Base-by-base conservation (phyloP, 2,888 invertebrate species). In the Zeuzera pyrina region DNA sequence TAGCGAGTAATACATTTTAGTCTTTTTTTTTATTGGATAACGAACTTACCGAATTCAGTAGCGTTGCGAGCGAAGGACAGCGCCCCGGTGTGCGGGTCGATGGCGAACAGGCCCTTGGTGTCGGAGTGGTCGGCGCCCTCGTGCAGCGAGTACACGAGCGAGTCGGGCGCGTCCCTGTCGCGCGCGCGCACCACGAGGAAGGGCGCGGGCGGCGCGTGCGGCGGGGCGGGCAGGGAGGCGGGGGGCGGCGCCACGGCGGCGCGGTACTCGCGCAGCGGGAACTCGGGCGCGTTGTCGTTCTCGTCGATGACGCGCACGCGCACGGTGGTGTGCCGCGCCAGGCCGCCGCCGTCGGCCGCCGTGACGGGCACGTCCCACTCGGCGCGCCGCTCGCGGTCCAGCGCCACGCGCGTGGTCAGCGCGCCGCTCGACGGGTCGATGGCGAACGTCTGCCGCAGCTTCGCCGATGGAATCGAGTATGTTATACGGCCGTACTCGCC, bases 241-340 rank as follows among this genome's bases (percentile, higher is more conserved):
- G 85, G 79, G 45, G 87, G 15, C 2, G 7, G n/a, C 6, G 5
- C 87, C 42, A 91, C 89, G 35, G 89, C 88, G 16, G 90, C 88
- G 67, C 91, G 90, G 68, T 95, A 95, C 67, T 93, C 90, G 43
- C 87, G 87, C 36, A 91, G 78, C 40, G 89, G 79, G 67, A 94
- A 95, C 34, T 73, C 74, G 0, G 97, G 96, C 30, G 89, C 79
- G 68, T 94, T 91, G 65, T 96, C 95, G 72, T 95, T 95, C 42
- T 88, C 87, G 73, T 97, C 96, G 12, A 85, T 81, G 29, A 97
- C 91, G 63, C 89, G 89, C 23, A 97, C 91, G 65, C 92, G 86
- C 41, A 95, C 88, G 16, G 86, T 85, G 25, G 93, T 85, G 67
- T 92, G 91, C 12, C 91, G 90, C 38, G 91, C 86, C 59, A 89